Evolutionary conservation across 2,797 vertebrate genomes (phyloP), one percentile per base, ranked within the genome.

Genomic region (Lindbergichthys nudifrons): DNA sequence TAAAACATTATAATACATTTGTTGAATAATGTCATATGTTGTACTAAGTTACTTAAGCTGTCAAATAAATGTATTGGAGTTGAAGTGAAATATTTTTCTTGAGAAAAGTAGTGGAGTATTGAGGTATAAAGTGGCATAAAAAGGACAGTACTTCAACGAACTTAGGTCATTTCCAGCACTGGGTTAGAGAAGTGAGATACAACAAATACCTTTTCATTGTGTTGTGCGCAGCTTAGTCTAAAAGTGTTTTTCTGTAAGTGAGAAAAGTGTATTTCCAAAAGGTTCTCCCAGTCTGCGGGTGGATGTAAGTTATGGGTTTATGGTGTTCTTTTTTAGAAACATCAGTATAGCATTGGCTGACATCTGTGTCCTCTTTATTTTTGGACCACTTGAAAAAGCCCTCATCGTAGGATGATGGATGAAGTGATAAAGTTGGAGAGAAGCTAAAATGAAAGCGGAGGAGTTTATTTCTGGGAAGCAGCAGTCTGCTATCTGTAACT

Each of bases 291-390:
- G 73, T 70, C 78, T 80, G 90, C 91, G 91, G 88, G 79, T 82
- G 87, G 86, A 88, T 69, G 79, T 89, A 92, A 93, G 87, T 91
- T 92, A 87, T 83, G 88, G 87, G 78, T 89, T 89, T 86, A 85
- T 73, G 82, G 88, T 46, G 10, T 16, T 32, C 5, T 26, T 53
- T 54, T 90, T 92, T 83, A 83, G 86, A 82, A 92, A 88, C 91
- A 90, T 92, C 84, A 83, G 91, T 90, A 84, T 79, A 87, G 87
- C 84, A 72, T 21, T 63, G 82, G 84, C 84, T 79, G 88, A 93
- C 92, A 93, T 93, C 91, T 94, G 91, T 70, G 84, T 88, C 81
- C 86, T 80, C 86, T 92, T 92, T 92, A 92, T 91, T 91, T 91
- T 90, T 89, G 90, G 90, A 92, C 79, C 86, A 86, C 89, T 91